Evolutionary conservation across 2,797 vertebrate genomes (phyloP).

Genomic region (Phalloptychus januarius): DNA sequence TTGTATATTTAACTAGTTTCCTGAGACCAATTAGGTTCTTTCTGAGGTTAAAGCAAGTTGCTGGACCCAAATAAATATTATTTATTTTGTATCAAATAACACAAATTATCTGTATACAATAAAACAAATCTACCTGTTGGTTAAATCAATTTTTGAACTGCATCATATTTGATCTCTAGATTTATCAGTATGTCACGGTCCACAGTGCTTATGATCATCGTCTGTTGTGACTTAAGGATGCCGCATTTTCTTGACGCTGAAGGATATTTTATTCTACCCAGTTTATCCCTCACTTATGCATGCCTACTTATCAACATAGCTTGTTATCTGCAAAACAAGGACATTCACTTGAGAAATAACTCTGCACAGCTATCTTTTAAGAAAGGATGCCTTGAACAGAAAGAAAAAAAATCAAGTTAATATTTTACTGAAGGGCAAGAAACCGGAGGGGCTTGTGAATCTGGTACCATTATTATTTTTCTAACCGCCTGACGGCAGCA

Average conservation of each 20-base stretch:
- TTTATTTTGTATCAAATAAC: too few relatives aligned
- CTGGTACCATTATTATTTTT: slow-evolving; percentile 87
- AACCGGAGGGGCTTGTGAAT: slow-evolving; percentile 89
- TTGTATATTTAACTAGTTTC: not conserved
- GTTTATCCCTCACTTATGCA: slow-evolving; percentile 34
- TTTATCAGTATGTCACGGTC: not conserved
- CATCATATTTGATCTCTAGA: not conserved
- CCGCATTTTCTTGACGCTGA: not conserved
- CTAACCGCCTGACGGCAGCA: slow-evolving; percentile 97
- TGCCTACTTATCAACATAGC: slow-evolving; percentile 34
- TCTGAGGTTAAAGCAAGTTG: not conserved
- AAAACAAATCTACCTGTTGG: not conserved
- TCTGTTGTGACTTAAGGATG: not conserved
- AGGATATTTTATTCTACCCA: not conserved
- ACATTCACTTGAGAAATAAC: slow-evolving; percentile 32
- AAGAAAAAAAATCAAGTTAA: slow-evolving; percentile 84
- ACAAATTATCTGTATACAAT: not conserved
- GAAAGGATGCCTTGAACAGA: slow-evolving; percentile 87
- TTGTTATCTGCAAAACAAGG: not conserved
- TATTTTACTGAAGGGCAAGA: slow-evolving; percentile 93
- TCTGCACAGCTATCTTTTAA: slow-evolving; percentile 37
- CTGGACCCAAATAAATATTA: not conserved
- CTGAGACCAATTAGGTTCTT: not conserved
- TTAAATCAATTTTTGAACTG: not conserved
- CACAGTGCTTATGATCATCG: not conserved